These are phyloP conservation scores for Capitulum mitella DNA, from an alignment of 2,888 invertebrate species.

Conservation along the genomic window DNA sequence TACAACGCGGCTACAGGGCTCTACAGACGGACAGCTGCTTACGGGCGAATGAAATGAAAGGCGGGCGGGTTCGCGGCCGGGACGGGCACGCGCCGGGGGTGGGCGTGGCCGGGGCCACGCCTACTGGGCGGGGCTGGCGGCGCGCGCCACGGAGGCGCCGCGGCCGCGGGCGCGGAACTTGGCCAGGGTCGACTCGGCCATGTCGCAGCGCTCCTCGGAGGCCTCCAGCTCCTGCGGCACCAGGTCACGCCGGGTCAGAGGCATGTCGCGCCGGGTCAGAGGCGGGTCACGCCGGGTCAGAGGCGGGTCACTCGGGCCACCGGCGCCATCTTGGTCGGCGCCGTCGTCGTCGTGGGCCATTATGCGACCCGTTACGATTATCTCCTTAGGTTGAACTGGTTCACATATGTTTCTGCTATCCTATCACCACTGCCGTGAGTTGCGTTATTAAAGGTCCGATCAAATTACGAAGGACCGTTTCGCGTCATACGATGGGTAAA, in stretches of 20 bases:
- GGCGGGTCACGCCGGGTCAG: background rate
- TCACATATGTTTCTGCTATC: too few relatives aligned
- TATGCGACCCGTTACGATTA: too few relatives aligned
- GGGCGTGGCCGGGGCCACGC: background rate
- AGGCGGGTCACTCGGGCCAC: background rate
- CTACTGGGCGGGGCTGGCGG: background rate
- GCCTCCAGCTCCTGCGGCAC: conserved; percentile 69
- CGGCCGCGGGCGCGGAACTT: conserved; percentile 95
- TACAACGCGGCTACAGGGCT: background rate
- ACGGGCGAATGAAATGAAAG: background rate
- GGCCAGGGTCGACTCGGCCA: conserved; percentile 92
- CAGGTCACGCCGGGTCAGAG: background rate
- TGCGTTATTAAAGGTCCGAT: too few relatives aligned
- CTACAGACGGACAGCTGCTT: background rate
- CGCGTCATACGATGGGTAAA: too few relatives aligned
- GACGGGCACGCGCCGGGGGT: background rate
- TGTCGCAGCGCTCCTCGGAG: conserved; percentile 92
- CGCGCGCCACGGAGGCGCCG: conserved; percentile 65
- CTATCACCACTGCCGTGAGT: too few relatives aligned
- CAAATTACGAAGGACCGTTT: too few relatives aligned
- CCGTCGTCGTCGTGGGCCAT: too few relatives aligned
- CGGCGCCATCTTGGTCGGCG: background rate
- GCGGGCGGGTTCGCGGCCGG: background rate
- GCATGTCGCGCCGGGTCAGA: background rate
- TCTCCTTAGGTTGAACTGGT: too few relatives aligned